A percentile compares a stretch with the other conserved stretches of the same genome.
Evolutionary conservation across 1,140 invertebrate species (phyloP).

Genomic region (Triops longicaudatus): DNA sequence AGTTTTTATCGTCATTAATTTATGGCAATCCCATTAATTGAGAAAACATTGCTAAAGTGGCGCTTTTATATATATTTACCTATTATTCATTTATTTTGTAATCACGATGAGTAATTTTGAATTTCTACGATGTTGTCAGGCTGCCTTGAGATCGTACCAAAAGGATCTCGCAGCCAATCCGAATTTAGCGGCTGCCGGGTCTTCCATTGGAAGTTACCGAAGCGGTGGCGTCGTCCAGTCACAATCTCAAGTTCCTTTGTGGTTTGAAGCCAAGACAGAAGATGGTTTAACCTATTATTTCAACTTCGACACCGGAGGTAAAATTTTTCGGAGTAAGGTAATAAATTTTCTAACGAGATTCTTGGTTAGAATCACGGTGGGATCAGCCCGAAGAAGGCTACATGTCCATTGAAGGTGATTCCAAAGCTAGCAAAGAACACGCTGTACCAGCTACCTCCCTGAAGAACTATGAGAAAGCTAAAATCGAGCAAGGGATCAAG

Average conservation of each 20-base stretch:
- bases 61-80: too few relatives aligned
- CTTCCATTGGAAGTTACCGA: conserved; percentile 32
- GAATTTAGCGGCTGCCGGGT: conserved; percentile 46
- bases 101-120: background rate
- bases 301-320: conserved; percentile 69
- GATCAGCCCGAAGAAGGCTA: conserved; percentile 55
- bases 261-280: conserved; percentile 61
- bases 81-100: too few relatives aligned
- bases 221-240: conserved; percentile 26
- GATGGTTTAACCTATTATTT: conserved; percentile 70
- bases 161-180: conserved; percentile 63
- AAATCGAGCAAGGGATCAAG: conserved; percentile 41
- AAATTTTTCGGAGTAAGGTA: background rate
- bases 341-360: conserved; percentile 8
- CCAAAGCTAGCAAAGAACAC: conserved; percentile 37
- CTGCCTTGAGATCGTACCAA: conserved; percentile 70
- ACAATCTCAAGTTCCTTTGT: conserved; percentile 41
- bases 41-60: too few relatives aligned
- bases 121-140: conserved; percentile 40
- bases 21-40: too few relatives aligned
- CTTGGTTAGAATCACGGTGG: conserved; percentile 51
- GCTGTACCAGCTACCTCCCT: conserved; percentile 30
- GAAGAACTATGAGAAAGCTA: conserved; percentile 38
- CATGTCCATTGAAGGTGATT: conserved; percentile 48
- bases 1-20: too few relatives aligned